Percentiles rank a stretch among this genome's conserved stretches.
These are phyloP conservation scores for Cnemophilus loriae DNA, from an alignment of 2,113 vertebrate species.

Conservation along the genomic window DNA sequence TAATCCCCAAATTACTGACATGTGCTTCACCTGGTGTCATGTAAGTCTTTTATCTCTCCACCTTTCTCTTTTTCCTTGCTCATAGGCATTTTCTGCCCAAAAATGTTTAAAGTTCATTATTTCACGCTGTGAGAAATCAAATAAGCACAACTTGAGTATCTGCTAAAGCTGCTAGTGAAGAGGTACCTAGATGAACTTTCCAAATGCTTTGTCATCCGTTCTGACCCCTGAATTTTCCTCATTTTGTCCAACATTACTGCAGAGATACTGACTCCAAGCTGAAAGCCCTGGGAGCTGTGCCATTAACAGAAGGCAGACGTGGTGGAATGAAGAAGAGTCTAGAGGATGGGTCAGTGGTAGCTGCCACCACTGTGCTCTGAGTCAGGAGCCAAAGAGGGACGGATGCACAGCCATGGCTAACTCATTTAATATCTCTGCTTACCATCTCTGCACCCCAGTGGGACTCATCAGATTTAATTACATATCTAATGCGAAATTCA, in stretches of 20 bases:
- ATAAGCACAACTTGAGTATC: background rate
- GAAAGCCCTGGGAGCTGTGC: background rate
- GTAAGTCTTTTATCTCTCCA: background rate
- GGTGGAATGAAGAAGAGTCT: background rate
- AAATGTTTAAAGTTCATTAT: background rate
- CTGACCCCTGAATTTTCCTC: background rate
- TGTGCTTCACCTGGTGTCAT: background rate
- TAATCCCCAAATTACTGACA: background rate
- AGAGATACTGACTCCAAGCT: background rate
- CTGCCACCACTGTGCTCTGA: background rate
- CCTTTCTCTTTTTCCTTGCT: background rate
- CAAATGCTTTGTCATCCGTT: background rate
- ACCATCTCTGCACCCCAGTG: background rate
- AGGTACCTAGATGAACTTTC: background rate
- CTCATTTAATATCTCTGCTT: slow-evolving; percentile 23
- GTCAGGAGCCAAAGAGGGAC: background rate
- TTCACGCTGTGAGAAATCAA: background rate
- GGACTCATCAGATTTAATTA: slow-evolving; percentile 47
- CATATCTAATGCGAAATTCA: slow-evolving; percentile 26
- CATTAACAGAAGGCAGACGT: background rate
- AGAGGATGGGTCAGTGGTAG: background rate
- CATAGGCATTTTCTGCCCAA: background rate
- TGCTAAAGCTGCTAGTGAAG: background rate
- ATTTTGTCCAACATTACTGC: background rate
- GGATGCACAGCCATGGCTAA: background rate